Evolutionary conservation across 2,797 vertebrate species (phyloP), one percentile per base, ranked within the genome.

Genomic region (Clamator glandarius): DNA sequence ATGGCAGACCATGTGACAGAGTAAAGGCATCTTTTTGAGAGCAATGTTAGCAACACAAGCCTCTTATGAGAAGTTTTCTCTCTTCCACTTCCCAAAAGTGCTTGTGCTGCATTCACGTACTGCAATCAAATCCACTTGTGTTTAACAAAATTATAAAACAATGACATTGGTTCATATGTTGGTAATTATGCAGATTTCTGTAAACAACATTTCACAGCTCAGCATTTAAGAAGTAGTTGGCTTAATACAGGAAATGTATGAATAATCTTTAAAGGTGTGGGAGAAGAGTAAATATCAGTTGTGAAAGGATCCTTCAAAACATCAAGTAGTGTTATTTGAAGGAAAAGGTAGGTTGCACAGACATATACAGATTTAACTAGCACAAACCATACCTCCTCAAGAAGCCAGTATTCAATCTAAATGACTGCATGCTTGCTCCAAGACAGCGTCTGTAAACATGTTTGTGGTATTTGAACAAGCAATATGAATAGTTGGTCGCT

Each of bases 391-490:
- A 17, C 42, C 67, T 86, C 17, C 2, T 70, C 57, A n/a, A 8
- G 35, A 87, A 23, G 58, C 31, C 51, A 84, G 36, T 7, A 12
- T 48, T 70, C 12, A 1, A 39, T 52, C 25, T 41, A 50, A 50
- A 50, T 28, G 8, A 73, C 57, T 46, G 31, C 7, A 57, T 11
- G 46, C 7, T 19, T 81, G 23, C 36, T 86, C 16, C 57, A 59
- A 81, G 26, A 50, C 63, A 76, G 16, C 3, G 16, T n/a, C 59
- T 90, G 63, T 67, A 91, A 82, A 90, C 57, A 26, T 7, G 24
- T 58, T 44, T 84, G 63, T 31, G 57, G 59, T 82, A 84, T 67
- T 73, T 94, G 80, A 91, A 80, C 59, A 82, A 73, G 41, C 33
- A 89, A 35, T 23, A 75, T 39, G 80, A 93, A 75, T 8, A 84